phyloP scores from a whole-genome alignment of 2,113 vertebrate genomes.

The Phyllostomus discolor region DNA sequence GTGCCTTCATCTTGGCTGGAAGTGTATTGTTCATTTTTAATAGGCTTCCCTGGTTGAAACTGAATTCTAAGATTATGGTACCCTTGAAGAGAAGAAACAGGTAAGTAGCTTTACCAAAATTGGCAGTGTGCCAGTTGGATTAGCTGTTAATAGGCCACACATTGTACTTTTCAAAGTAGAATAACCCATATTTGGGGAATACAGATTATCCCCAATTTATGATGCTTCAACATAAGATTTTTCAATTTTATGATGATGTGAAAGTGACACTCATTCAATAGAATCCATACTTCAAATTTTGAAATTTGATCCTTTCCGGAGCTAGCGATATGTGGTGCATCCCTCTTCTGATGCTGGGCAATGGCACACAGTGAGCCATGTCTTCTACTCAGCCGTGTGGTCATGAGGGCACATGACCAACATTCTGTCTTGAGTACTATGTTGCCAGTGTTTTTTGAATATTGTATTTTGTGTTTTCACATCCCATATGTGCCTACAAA shows the following conservation, averaged over 20 bases:
- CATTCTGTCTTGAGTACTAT: not conserved
- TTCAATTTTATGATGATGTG: not conserved
- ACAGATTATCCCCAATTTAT: no score
- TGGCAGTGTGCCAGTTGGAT: not conserved
- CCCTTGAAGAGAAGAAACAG: not conserved
- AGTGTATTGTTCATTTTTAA: not conserved
- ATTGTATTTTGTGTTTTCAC: not conserved
- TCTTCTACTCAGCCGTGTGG: not conserved
- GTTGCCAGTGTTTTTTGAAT: not conserved
- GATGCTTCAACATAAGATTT: not conserved
- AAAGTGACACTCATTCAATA: not conserved
- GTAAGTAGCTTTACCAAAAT: not conserved
- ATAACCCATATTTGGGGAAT: not conserved
- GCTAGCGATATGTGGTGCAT: not conserved
- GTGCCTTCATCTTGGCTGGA: no score
- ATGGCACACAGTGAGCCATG: accelerated
- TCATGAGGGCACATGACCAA: not conserved
- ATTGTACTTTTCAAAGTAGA: conserved; percentile 3
- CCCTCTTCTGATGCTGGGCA: not conserved
- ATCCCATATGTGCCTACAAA: not conserved
- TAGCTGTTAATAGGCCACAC: not conserved
- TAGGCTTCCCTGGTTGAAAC: not conserved
- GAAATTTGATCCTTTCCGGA: no score
- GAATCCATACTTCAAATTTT: not conserved
- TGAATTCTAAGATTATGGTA: not conserved